Evolutionary conservation across 2,113 vertebrate species (phyloP), one percentile per base, ranked within the genome.

Genomic region (Apeltes quadracus): DNA sequence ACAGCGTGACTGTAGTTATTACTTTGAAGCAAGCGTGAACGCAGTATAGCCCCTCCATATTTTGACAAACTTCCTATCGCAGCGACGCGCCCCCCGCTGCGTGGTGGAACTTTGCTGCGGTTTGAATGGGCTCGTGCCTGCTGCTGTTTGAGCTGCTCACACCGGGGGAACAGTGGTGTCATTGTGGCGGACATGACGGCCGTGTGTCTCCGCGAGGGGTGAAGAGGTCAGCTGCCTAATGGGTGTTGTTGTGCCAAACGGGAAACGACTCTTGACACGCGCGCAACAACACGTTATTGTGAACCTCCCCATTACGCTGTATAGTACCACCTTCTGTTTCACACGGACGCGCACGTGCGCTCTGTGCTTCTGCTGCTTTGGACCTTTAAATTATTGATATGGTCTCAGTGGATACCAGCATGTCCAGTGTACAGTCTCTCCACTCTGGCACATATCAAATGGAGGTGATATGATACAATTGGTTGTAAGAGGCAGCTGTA

Each of bases 321-420:
- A 43, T n/a, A 14, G 14, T 1, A 18, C 36, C 18, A 46, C 59
- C 3, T 27, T 41, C 62, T n/a, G 27, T 18, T 65, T 38, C 70
- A 71, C 69, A 20, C 36, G 53, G 14, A 51, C 59, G 69, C 54
- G 71, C 78, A 71, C 61, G 44, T 48, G 61, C 67, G 61, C 50
- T 11, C 0, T 57, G 70, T 57, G 92, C 93, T 88, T 87, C 78
- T 91, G 90, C 85, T 93, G 94, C 93, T 92, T 95, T 92, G 91
- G 90, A 92, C 88, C 92, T 91, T 91, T 93, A 91, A 91, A 91
- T 95, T 93, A 93, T 95, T 95, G 85, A 94, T 95, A 93, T 80
- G 87, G 83, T 83, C 90, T 90, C 93, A 93, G 91, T 82, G 91
- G 91, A 81, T 44, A 62, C 79, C 73, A 62, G 70, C 71, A 74